Conservation (phyloP, 2,888 invertebrate species). For the Drosophila pegasa region DNA sequence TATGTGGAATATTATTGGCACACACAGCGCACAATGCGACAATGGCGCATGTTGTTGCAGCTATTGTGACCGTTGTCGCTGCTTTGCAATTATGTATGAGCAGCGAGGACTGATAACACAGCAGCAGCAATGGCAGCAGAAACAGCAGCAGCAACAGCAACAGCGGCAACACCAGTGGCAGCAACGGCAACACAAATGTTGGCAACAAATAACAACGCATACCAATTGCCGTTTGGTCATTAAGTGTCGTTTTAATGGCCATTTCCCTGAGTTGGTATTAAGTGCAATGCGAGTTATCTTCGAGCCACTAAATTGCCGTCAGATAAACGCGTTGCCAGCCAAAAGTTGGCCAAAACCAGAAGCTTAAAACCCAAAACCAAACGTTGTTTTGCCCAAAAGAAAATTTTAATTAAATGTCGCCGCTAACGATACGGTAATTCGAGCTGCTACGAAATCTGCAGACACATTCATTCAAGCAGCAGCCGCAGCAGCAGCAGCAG, state of each 20-base stretch:
- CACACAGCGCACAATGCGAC: conserved; percentile 51
- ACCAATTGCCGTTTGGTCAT: conserved; percentile 62
- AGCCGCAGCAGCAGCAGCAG: conserved; percentile 11
- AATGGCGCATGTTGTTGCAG: conserved; percentile 32
- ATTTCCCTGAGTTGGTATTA: conserved; percentile 67
- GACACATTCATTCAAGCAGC: conserved; percentile 40
- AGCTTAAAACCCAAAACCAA: conserved; percentile 10
- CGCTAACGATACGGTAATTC: conserved; percentile 79
- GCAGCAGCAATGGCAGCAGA: conserved; percentile 25
- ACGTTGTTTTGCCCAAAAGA: conserved; percentile 53
- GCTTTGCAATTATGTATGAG: conserved; percentile 44
- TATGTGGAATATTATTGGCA: conserved; percentile 76
- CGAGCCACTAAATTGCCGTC: conserved; percentile 75
- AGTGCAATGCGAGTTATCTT: conserved; percentile 75
- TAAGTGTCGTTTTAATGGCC: conserved; percentile 74
- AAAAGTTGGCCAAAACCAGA: conserved; percentile 40
- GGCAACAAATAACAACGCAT: conserved; percentile 41
- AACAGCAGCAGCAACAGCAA: conserved; percentile 35
- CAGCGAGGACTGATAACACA: conserved; percentile 50
- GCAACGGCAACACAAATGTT: conserved; percentile 25
- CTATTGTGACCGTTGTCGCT: conserved; percentile 21
- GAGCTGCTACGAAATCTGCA: conserved; percentile 49
- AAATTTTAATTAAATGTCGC: conserved; percentile 80
- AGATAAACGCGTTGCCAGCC: conserved; percentile 62
- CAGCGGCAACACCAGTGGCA: neutral